A percentile compares a stretch with the other conserved stretches of the same genome.
phyloP scores from a whole-genome alignment of 2,888 invertebrate species.

The Polymixis flavicincta region DNA sequence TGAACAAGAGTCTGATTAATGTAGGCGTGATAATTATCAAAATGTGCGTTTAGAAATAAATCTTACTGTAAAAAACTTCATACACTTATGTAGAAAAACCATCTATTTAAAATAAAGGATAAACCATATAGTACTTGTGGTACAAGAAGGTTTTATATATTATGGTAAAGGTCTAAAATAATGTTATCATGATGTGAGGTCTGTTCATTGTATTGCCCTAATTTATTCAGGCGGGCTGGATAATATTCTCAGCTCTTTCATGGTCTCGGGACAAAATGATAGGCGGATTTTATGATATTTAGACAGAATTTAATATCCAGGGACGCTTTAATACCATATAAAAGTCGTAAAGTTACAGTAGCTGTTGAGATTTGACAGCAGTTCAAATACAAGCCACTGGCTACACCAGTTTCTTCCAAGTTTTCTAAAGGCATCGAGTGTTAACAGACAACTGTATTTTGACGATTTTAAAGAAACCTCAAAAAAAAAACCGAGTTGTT shows the following conservation, averaged over 20 bases:
- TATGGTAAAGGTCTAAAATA: constrained; percentile 6
- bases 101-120: neutral
- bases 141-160: neutral
- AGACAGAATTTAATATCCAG: constrained; percentile 14
- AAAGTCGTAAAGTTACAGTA: constrained; percentile 11
- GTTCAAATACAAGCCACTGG: too few species aligned
- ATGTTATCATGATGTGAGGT: neutral
- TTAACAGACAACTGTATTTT: constrained; percentile 1
- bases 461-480: neutral
- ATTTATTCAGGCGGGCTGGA: constrained; percentile 24
- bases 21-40: neutral
- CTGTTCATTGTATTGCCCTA: constrained; percentile 12
- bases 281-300: constrained; percentile 9
- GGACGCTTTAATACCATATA: constrained; percentile 12
- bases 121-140: neutral
- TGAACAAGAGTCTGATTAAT: neutral
- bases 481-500: neutral
- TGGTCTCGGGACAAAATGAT: constrained; percentile 20
- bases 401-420: too few species aligned
- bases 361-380: too few species aligned
- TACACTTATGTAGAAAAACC: neutral
- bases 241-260: constrained; percentile 17
- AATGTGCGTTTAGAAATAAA: neutral
- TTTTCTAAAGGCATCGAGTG: neutral
- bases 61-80: neutral